phyloP scores from a whole-genome alignment of 2,113 vertebrate genomes.

The Hylia prasina region DNA sequence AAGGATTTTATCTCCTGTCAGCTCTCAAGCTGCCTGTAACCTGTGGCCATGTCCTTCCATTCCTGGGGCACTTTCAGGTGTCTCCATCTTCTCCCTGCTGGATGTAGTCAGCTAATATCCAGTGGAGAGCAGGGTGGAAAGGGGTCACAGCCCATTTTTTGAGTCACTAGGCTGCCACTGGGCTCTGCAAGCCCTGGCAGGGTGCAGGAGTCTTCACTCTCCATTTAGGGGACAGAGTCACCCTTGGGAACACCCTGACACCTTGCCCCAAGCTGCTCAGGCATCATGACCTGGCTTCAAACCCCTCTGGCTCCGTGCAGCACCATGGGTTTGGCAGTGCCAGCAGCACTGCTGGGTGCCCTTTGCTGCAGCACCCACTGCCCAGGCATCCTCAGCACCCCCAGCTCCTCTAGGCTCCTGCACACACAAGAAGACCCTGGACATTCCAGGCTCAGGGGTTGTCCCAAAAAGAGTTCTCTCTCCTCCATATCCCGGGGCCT shows the following conservation, averaged over 20 bases:
- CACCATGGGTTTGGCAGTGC: accelerated
- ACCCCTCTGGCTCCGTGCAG: not conserved
- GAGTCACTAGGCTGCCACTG: not conserved
- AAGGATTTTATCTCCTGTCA: not conserved
- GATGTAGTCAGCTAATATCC: not conserved
- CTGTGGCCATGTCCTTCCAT: not conserved
- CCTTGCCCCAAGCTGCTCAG: not conserved
- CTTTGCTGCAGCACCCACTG: not conserved
- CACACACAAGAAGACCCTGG: not conserved
- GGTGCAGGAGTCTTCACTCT: not conserved
- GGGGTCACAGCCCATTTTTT: accelerated
- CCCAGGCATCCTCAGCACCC: not conserved
- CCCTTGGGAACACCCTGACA: not conserved
- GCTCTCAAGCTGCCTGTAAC: accelerated
- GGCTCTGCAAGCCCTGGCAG: not conserved
- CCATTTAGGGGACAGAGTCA: not conserved
- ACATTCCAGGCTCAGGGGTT: not conserved
- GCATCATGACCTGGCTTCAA: not conserved
- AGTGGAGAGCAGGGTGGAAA: not conserved
- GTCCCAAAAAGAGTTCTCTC: not conserved
- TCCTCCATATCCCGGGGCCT: not conserved
- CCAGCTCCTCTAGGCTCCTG: not conserved
- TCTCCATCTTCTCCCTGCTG: not conserved
- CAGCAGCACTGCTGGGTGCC: not conserved
- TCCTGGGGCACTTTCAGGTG: not conserved